Evolutionary conservation across 2,797 vertebrate species (phyloP).

Genomic region (Pteropus rufus): DNA sequence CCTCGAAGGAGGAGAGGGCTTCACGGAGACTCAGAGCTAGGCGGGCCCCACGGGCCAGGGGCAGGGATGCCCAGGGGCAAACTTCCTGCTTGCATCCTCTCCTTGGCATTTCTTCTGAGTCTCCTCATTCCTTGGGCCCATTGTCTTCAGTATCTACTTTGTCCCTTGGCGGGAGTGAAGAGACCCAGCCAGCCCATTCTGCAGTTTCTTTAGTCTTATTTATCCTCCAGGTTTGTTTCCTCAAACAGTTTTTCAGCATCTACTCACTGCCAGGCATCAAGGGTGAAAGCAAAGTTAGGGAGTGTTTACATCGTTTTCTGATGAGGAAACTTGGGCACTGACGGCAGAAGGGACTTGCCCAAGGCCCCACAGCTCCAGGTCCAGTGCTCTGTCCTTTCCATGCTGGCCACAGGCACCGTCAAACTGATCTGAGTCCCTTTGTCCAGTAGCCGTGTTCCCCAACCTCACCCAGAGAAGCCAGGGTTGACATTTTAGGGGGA

Average conservation of each 20-base stretch:
- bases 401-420: not conserved
- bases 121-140: not conserved
- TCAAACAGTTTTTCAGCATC: not conserved
- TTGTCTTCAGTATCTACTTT: not conserved
- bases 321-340: not conserved
- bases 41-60: not conserved
- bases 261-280: not conserved
- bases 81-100: not conserved
- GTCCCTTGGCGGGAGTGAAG: not conserved
- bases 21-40: not conserved
- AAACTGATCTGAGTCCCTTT: too few species aligned
- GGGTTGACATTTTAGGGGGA: not conserved
- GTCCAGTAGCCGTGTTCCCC: not conserved
- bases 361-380: not conserved
- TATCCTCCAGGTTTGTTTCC: not conserved
- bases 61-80: not conserved
- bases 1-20: not conserved
- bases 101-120: not conserved
- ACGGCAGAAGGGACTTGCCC: fast-evolving
- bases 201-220: not conserved
- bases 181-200: not conserved
- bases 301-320: not conserved
- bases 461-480: not conserved
- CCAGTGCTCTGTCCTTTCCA: fast-evolving
- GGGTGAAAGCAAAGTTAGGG: not conserved